Conservation (phyloP, 2,797 vertebrate species). For the Champsocephalus esox region DNA sequence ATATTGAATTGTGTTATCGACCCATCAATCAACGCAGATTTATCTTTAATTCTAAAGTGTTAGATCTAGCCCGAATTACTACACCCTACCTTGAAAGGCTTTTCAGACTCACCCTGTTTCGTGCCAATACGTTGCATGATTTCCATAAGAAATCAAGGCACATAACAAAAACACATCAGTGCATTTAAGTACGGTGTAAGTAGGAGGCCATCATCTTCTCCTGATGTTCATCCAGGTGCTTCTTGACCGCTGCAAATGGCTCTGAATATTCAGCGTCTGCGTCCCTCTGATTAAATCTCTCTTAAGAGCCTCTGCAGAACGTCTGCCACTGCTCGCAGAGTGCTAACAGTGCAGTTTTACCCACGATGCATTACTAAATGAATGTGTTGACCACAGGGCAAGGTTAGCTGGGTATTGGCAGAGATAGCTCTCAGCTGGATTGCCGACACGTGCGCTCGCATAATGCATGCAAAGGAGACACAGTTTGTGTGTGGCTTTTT, state of each 20-base stretch:
- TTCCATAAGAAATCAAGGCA: slow-evolving; percentile 25
- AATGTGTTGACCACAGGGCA: slow-evolving; percentile 78
- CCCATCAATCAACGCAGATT: no score
- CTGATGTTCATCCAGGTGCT: slow-evolving; percentile 74
- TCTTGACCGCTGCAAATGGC: slow-evolving; percentile 79
- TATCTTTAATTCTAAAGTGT: no score
- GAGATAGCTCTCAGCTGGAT: slow-evolving; percentile 81
- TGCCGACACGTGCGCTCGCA: slow-evolving; percentile 77
- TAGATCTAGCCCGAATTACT: neutral
- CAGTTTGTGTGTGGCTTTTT: slow-evolving; percentile 69
- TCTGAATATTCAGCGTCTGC: slow-evolving; percentile 82
- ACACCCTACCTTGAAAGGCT: neutral
- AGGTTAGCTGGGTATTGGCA: slow-evolving; percentile 77
- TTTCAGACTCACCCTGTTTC: slow-evolving; percentile 10
- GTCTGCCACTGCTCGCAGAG: slow-evolving; percentile 67
- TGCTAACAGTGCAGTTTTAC: slow-evolving; percentile 79
- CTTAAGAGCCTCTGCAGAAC: slow-evolving; percentile 76
- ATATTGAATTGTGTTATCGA: no score
- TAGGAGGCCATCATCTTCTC: slow-evolving; percentile 54
- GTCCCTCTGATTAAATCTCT: slow-evolving; percentile 78
- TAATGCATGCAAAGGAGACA: slow-evolving; percentile 79
- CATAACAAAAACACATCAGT: slow-evolving; percentile 59
- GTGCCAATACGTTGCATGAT: slow-evolving; percentile 24
- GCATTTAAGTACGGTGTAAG: slow-evolving; percentile 60
- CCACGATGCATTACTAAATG: slow-evolving; percentile 79